Evolutionary conservation across 1,140 invertebrate genomes (phyloP).

Genomic region (Papilio dardanus): DNA sequence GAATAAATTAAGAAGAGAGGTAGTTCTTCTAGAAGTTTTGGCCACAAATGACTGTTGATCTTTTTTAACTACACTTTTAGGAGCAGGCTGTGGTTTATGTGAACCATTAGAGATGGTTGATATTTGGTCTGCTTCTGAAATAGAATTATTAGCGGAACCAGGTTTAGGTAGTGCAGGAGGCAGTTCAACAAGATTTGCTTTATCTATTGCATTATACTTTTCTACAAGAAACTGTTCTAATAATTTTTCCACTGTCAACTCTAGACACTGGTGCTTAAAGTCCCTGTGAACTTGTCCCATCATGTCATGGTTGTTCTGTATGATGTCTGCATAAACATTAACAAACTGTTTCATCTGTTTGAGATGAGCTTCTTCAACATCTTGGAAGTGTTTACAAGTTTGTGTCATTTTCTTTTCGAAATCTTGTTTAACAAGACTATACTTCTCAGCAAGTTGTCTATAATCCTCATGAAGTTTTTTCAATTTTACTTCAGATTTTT

Average conservation of each 20-base stretch:
- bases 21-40: slow-evolving; percentile 95
- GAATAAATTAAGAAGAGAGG: slow-evolving; percentile 96
- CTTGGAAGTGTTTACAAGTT: slow-evolving; percentile 97
- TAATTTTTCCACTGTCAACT: slow-evolving; percentile 95
- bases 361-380: slow-evolving; percentile 95
- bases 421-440: slow-evolving; percentile 92
- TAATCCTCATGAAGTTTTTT: slow-evolving; percentile 98
- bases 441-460: slow-evolving; percentile 93
- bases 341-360: slow-evolving; percentile 98
- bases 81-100: slow-evolving; percentile 70
- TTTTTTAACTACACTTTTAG: slow-evolving; percentile 72
- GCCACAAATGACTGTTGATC: slow-evolving; percentile 79
- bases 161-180: slow-evolving; percentile 74
- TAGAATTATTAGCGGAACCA: slow-evolving; percentile 78
- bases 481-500: slow-evolving; percentile 95
- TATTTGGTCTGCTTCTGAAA: slow-evolving; percentile 81
- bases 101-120: slow-evolving; percentile 79
- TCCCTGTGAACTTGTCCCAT: slow-evolving; percentile 95
- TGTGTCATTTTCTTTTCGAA: slow-evolving; percentile 97
- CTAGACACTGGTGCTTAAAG: slow-evolving; percentile 94
- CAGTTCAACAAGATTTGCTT: slow-evolving; percentile 88
- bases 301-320: slow-evolving; percentile 94
- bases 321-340: slow-evolving; percentile 92
- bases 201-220: slow-evolving; percentile 95
- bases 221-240: slow-evolving; percentile 94